phyloP scores from a whole-genome alignment of 2,797 vertebrate genomes.

The Rhinogobio ventralis region DNA sequence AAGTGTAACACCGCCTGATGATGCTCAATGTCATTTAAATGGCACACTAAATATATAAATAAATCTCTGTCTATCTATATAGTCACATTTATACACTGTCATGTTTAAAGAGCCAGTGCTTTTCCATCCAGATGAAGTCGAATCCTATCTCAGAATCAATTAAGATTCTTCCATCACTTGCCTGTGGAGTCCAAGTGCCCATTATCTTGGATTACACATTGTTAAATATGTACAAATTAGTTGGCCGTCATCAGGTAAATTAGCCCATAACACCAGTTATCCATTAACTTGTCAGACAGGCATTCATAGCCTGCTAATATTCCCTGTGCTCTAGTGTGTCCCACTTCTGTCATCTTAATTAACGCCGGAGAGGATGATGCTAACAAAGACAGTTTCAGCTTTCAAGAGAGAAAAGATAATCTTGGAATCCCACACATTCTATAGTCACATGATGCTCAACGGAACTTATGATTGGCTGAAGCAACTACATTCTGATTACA shows the following conservation, averaged over 20 bases:
- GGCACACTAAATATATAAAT: background rate
- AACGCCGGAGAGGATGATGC: background rate
- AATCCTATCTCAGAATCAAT: background rate
- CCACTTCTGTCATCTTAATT: conserved; percentile 13
- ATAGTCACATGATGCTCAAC: background rate
- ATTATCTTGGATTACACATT: conserved; percentile 28
- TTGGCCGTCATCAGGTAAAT: conserved; percentile 34
- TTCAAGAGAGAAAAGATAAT: background rate
- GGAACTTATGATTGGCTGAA: background rate
- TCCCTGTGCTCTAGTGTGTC: background rate
- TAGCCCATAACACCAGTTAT: background rate
- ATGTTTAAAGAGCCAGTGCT: background rate
- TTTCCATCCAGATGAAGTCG: background rate
- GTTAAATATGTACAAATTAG: conserved; percentile 1
- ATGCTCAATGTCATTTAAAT: background rate
- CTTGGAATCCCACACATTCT: background rate
- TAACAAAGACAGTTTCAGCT: background rate
- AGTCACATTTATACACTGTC: background rate
- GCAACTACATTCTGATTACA: background rate
- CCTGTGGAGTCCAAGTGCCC: background rate
- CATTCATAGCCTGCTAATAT: conserved; percentile 16
- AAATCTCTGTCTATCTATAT: background rate
- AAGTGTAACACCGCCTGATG: background rate
- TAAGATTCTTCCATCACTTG: conserved; percentile 1
- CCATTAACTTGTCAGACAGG: conserved; percentile 20